Base-by-base conservation (phyloP, 1,140 invertebrate species). In the Trichoplusia ni region DNA sequence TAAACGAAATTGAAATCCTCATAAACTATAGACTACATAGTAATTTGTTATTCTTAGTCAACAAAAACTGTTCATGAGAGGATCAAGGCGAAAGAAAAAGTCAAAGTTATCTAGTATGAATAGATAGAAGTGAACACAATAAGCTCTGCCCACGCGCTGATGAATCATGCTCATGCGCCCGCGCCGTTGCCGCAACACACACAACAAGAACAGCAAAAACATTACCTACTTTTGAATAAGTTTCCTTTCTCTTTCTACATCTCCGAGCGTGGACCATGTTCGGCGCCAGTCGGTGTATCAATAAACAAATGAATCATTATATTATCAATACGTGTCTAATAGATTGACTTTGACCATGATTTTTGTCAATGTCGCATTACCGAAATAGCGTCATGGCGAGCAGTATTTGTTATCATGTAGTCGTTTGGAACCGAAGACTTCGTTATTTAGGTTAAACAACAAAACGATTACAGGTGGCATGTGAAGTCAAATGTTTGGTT, bases 161-260 rank as follows among this genome's bases (percentile, higher is more conserved):
- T 88, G 85, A 87, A 77, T 87, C 84, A 86, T 73, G 73, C 79
- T 75, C 76, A 69, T 69, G 59, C 71, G 66, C 61, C 56, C 37
- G 71, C 67, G 73, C 75, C 70, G 71, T 72, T 72, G 67, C 69
- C 68, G 68, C 71, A 76, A 77, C 69, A 65, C 29, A 69, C 75
- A 77, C 69, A 78, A 65, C 73, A 60, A 77, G 69, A 82, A 76
- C 81, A 81, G 84, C 83, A 86, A 89, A 89, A 90, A 90, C 87
- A 90, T 90, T 89, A 89, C 87, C 87, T 82, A 90, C 86, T 90
- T 90, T 90, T 90, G 84, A 83, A 85, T 87, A 89, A 84, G 84
- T 82, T 86, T 79, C 87, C 87, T 90, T 90, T 90, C 87, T 89
- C 87, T 90, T 90, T 90, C 87, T 90, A 89, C 81, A 86, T 82